Percentiles rank a stretch among this genome's conserved stretches.
Evolutionary conservation across 2,888 invertebrate species (phyloP).

Genomic region (Crioceris asparagi): DNA sequence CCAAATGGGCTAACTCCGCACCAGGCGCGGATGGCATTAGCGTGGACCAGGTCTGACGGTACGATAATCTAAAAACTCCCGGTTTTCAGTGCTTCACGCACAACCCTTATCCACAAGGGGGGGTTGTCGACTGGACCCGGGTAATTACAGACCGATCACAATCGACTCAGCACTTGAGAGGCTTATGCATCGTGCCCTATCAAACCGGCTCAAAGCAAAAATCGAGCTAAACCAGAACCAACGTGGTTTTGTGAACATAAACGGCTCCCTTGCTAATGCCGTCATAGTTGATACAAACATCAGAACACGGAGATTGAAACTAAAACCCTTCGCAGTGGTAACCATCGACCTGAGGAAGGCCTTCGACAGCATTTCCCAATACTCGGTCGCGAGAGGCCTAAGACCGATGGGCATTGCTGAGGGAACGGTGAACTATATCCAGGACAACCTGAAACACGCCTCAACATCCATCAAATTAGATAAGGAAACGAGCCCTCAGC

Average conservation of each 20-base stretch:
- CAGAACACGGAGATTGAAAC: neutral
- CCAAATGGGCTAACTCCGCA: slow-evolving; percentile 3
- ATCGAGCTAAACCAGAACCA: slow-evolving; percentile 18
- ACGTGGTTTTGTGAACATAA: slow-evolving; percentile 26
- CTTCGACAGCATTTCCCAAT: slow-evolving; percentile 18
- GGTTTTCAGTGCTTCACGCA: no score
- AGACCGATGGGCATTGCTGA: slow-evolving; percentile 8
- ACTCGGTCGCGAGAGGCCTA: slow-evolving; percentile 14
- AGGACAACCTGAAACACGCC: slow-evolving; percentile 2
- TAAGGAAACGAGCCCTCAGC: neutral
- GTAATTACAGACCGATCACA: slow-evolving; percentile 26
- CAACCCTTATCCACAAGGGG: slow-evolving; percentile 2
- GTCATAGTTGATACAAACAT: slow-evolving; percentile 22
- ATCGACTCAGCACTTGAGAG: slow-evolving; percentile 21
- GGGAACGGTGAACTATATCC: neutral
- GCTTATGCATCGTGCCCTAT: slow-evolving; percentile 21
- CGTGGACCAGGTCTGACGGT: neutral
- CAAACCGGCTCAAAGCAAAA: slow-evolving; percentile 7
- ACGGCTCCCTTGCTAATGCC: slow-evolving; percentile 32
- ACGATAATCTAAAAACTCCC: no score
- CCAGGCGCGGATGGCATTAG: slow-evolving; percentile 3
- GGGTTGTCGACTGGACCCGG: slow-evolving; percentile 3
- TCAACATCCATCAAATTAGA: slow-evolving; percentile 13
- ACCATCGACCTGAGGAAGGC: slow-evolving; percentile 18
- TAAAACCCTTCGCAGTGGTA: slow-evolving; percentile 6